Percentiles rank a stretch among this genome's conserved stretches.
phyloP scores from a whole-genome alignment of 2,888 invertebrate species.

The Heliconius ethilla region DNA sequence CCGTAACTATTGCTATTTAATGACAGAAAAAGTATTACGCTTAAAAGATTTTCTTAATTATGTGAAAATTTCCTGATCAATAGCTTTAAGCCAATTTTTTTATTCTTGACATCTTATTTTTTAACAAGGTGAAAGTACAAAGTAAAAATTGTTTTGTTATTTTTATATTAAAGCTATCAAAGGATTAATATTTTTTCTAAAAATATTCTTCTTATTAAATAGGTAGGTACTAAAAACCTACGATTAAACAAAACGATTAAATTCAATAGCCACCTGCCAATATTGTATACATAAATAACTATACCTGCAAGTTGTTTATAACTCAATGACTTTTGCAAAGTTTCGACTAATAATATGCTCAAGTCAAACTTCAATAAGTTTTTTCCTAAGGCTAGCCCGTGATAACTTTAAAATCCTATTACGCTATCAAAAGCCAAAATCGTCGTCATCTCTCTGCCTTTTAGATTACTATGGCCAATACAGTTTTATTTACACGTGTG shows the following conservation, averaged over 20 bases:
- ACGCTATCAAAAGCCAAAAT: not conserved
- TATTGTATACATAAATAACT: no score
- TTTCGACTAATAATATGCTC: not conserved
- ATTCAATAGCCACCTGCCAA: not conserved
- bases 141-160: not conserved
- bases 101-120: not conserved
- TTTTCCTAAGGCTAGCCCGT: not conserved
- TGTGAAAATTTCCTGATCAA: not conserved
- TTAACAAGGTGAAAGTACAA: not conserved
- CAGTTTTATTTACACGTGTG: no score
- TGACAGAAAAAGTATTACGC: not conserved
- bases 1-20: not conserved
- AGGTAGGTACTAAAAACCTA: not conserved
- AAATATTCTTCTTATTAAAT: not conserved
- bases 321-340: not conserved
- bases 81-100: not conserved
- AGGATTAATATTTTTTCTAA: not conserved
- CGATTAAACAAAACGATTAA: not conserved
- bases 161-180: not conserved
- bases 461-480: not conserved
- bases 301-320: no score
- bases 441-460: not conserved
- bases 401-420: not conserved
- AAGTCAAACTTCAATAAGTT: not conserved
- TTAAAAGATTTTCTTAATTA: constrained; percentile 10